These are phyloP conservation scores for Hyalella azteca DNA, from an alignment of 2,888 invertebrate species.

Conservation along the genomic window DNA sequence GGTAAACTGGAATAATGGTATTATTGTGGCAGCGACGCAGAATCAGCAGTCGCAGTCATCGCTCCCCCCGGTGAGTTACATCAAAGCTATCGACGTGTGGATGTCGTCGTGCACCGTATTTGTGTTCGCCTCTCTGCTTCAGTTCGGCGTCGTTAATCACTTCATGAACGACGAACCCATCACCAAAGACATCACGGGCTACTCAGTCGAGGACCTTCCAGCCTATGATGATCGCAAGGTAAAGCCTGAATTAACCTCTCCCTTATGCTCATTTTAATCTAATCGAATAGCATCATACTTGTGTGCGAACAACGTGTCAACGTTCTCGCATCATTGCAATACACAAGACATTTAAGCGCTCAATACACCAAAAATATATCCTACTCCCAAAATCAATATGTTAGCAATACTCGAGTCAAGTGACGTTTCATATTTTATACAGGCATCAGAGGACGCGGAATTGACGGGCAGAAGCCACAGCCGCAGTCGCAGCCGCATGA, in stretches of 20 bases:
- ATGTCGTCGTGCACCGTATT: constrained; percentile 92
- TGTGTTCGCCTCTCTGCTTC: constrained; percentile 87
- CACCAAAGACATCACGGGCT: constrained; percentile 88
- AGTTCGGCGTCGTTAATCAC: constrained; percentile 88
- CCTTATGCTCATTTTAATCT: background rate
- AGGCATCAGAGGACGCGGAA: constrained; percentile 47
- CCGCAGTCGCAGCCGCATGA: constrained; percentile 43
- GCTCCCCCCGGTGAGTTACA: constrained; percentile 87
- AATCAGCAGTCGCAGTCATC: constrained; percentile 90
- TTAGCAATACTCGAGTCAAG: background rate
- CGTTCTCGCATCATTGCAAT: too few species aligned
- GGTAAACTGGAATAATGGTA: too few species aligned
- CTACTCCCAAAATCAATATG: background rate
- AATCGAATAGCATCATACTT: background rate
- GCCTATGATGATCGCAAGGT: constrained; percentile 80
- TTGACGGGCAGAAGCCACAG: constrained; percentile 51
- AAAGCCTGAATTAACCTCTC: background rate
- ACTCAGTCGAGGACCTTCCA: constrained; percentile 81
- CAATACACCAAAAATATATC: too few species aligned
- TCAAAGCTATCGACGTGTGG: constrained; percentile 91
- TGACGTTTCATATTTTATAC: background rate
- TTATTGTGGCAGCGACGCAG: constrained; percentile 82
- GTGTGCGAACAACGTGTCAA: background rate
- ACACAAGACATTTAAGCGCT: too few species aligned
- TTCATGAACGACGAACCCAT: constrained; percentile 81